Percentiles rank a stretch among this genome's conserved stretches.
Conservation (phyloP, 2,888 invertebrate species). For the Nasonia oneida region DNA sequence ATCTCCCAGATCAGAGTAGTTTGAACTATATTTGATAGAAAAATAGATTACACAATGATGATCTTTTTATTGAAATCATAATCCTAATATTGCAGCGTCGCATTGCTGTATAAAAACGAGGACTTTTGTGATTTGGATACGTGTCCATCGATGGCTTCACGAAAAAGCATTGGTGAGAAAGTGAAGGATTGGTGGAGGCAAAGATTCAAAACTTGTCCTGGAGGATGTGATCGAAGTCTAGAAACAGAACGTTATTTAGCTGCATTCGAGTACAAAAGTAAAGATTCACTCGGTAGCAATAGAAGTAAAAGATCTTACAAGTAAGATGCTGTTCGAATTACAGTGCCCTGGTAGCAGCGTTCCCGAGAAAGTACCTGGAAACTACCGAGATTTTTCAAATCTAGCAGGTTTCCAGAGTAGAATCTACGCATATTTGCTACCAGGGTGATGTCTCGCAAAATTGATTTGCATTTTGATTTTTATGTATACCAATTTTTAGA, state of each 20-base stretch:
- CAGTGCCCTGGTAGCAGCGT: background rate
- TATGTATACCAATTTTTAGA: slow-evolving; percentile 30
- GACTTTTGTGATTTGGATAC: slow-evolving; percentile 34
- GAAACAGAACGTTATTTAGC: slow-evolving; percentile 27
- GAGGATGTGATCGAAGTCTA: background rate
- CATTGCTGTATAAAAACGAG: slow-evolving; percentile 38
- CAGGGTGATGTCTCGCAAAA: background rate
- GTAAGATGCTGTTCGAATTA: slow-evolving; percentile 26
- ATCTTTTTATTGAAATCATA: background rate
- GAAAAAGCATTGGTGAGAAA: slow-evolving; percentile 28
- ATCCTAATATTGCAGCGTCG: slow-evolving; percentile 9
- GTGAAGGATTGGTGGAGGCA: slow-evolving; percentile 50
- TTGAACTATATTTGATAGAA: background rate
- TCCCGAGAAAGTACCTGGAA: too few relatives aligned
- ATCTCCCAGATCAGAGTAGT: slow-evolving; percentile 48
- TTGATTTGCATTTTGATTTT: background rate
- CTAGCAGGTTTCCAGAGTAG: too few relatives aligned
- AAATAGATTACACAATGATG: background rate
- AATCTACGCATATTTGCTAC: too few relatives aligned
- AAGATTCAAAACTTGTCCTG: slow-evolving; percentile 34
- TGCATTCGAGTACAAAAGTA: slow-evolving; percentile 18
- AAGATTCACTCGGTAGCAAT: background rate
- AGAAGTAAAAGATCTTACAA: slow-evolving; percentile 38
- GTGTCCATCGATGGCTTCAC: background rate
- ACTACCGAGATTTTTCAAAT: too few relatives aligned